A percentile compares a stretch with the other conserved stretches of the same genome.
phyloP scores from a whole-genome alignment of 2,797 vertebrate genomes.

The Melanogrammus aeglefinus region DNA sequence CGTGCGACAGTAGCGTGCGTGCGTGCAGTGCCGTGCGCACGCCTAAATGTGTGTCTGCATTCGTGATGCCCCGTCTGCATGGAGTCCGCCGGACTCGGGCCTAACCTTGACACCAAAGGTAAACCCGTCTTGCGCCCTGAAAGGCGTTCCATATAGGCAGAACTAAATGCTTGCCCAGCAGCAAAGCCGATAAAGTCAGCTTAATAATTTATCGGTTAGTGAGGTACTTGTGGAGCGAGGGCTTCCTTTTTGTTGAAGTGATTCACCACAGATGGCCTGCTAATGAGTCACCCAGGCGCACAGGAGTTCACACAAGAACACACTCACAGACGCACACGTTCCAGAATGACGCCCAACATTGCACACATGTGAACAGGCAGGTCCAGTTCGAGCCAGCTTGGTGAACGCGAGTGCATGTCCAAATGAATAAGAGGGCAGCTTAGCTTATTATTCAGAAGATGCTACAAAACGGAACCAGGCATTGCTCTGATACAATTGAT shows the following conservation, averaged over 20 bases:
- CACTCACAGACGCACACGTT: background rate
- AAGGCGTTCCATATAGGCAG: constrained; percentile 44
- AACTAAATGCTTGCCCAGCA: constrained; percentile 57
- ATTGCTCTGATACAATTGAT: too few relatives aligned
- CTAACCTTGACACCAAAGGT: constrained; percentile 51
- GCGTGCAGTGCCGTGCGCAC: too few relatives aligned
- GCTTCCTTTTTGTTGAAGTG: constrained; percentile 62
- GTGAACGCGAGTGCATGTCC: too few relatives aligned
- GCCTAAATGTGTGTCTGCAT: too few relatives aligned
- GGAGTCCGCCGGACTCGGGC: background rate
- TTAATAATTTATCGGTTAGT: constrained; percentile 68
- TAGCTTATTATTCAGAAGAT: too few relatives aligned
- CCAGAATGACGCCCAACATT: too few relatives aligned
- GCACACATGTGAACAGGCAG: too few relatives aligned
- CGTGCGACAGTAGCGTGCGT: too few relatives aligned
- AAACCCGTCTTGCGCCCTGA: constrained; percentile 58
- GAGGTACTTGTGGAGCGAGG: constrained; percentile 29
- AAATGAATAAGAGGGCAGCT: too few relatives aligned
- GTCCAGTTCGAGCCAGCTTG: too few relatives aligned
- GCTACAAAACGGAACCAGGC: too few relatives aligned
- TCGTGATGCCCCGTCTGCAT: too few relatives aligned
- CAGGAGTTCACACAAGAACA: constrained; percentile 20
- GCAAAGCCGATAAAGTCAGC: constrained; percentile 49
- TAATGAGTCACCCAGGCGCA: constrained; percentile 25
- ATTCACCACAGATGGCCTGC: constrained; percentile 59